Conservation (phyloP, 2,113 vertebrate species). For the Pholis gunnellus region DNA sequence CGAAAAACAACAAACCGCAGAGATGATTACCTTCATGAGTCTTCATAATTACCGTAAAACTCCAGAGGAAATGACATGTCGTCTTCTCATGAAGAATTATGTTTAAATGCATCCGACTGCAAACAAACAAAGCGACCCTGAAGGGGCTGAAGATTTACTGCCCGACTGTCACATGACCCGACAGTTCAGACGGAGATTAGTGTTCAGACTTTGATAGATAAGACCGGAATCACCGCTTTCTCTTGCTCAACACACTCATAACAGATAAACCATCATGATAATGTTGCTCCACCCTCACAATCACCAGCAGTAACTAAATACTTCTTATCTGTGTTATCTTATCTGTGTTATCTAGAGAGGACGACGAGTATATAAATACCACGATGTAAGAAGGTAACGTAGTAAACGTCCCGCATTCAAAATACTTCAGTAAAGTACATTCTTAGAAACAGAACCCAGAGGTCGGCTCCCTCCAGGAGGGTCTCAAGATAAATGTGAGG, state of each 20-base stretch:
- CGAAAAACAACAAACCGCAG: slow-evolving; percentile 40
- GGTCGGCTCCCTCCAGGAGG: not conserved
- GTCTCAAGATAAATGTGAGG: not conserved
- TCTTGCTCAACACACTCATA: not conserved
- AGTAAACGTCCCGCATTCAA: too few relatives aligned
- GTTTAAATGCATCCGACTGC: slow-evolving; percentile 30
- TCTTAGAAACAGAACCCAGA: not conserved
- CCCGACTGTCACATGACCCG: not conserved
- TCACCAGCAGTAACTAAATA: not conserved
- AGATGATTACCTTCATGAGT: slow-evolving; percentile 32
- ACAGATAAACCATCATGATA: slow-evolving; percentile 10
- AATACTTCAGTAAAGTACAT: too few relatives aligned
- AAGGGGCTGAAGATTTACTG: not conserved
- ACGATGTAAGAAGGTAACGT: not conserved
- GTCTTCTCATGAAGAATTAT: slow-evolving; percentile 7
- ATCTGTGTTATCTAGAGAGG: not conserved
- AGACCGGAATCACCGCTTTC: not conserved
- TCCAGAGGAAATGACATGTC: slow-evolving; percentile 49
- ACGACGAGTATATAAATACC: not conserved
- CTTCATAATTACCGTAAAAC: slow-evolving; percentile 5
- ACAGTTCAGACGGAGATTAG: slow-evolving; percentile 14
- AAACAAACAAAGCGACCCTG: slow-evolving; percentile 48
- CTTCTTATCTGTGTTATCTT: not conserved
- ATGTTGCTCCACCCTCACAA: not conserved
- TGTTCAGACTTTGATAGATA: slow-evolving; percentile 18